Conservation (phyloP, 2,113 vertebrate species). For the Tauraco erythrolophus region DNA sequence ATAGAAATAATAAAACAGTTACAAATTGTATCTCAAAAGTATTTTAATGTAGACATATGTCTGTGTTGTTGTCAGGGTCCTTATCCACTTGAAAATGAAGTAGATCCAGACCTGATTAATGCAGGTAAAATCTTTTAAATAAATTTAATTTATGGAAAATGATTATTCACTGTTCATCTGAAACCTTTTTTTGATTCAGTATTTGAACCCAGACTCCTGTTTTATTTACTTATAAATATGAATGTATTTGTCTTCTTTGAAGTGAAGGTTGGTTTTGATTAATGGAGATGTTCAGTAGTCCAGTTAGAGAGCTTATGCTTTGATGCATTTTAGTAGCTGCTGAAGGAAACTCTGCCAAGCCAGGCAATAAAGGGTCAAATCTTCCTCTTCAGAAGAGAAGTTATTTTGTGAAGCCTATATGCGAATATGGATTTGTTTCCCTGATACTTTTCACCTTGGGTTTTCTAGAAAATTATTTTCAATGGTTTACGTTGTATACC, state of each 20-base stretch:
- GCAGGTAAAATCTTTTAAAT: conserved; percentile 83
- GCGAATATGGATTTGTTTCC: neutral
- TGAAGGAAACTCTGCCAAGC: neutral
- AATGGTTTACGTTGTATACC: neutral
- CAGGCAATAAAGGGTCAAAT: neutral
- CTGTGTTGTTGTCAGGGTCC: conserved; percentile 84
- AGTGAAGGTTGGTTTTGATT: neutral
- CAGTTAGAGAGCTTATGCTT: neutral
- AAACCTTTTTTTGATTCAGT: neutral
- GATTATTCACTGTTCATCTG: neutral
- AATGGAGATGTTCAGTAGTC: neutral
- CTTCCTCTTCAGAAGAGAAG: neutral
- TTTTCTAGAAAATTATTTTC: neutral
- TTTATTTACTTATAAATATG: neutral
- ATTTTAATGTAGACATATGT: neutral
- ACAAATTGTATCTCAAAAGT: neutral
- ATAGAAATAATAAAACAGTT: neutral
- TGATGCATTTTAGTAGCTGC: neutral
- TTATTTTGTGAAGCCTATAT: neutral
- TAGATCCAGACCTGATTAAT: conserved; percentile 97
- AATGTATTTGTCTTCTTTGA: neutral
- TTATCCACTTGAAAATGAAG: conserved; percentile 89
- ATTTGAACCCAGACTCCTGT: neutral
- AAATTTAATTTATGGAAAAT: neutral
- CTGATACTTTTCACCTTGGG: neutral